Evolutionary conservation across 2,113 vertebrate species (phyloP).

Genomic region (Limanda limanda): DNA sequence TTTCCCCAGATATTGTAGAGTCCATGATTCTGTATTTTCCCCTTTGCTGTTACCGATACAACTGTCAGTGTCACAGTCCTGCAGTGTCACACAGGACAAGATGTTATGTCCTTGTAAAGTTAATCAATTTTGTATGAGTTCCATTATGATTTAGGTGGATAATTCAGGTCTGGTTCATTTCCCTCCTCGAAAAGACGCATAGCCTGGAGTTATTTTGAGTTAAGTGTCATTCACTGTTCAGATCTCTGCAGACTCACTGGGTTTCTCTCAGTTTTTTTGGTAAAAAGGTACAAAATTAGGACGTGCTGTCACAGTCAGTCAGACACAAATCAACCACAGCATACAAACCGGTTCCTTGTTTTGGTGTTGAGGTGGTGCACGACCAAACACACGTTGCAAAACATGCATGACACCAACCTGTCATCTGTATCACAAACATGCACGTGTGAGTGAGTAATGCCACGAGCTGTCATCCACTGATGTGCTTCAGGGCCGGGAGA

Average conservation of each 20-base stretch:
- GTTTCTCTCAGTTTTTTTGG: constrained; percentile 5
- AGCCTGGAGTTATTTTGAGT: constrained; percentile 29
- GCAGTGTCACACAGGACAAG: not conserved
- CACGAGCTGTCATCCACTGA: not conserved
- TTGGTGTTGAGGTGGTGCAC: not conserved
- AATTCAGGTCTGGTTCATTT: constrained; percentile 23
- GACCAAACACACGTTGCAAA: constrained; percentile 31
- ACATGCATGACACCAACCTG: constrained; percentile 12
- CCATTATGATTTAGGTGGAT: constrained; percentile 29
- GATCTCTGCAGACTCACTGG: constrained; percentile 4
- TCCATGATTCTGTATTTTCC: not conserved
- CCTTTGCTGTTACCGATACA: not conserved
- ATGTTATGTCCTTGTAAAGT: constrained; percentile 29
- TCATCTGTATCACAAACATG: constrained; percentile 18
- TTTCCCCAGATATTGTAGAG: not conserved
- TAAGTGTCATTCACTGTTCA: constrained; percentile 2
- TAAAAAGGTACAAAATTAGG: constrained; percentile 10
- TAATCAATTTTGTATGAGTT: constrained; percentile 28
- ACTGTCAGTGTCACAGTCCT: not conserved
- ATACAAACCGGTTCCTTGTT: not conserved
- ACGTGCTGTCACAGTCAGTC: constrained; percentile 13
- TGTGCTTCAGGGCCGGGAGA: constrained; percentile 12
- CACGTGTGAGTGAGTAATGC: not conserved
- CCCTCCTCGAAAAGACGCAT: not conserved
- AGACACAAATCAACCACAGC: not conserved